Evolutionary conservation across 2,888 invertebrate genomes (phyloP), one percentile per base, ranked within the genome.

Genomic region (Tachina fera): DNA sequence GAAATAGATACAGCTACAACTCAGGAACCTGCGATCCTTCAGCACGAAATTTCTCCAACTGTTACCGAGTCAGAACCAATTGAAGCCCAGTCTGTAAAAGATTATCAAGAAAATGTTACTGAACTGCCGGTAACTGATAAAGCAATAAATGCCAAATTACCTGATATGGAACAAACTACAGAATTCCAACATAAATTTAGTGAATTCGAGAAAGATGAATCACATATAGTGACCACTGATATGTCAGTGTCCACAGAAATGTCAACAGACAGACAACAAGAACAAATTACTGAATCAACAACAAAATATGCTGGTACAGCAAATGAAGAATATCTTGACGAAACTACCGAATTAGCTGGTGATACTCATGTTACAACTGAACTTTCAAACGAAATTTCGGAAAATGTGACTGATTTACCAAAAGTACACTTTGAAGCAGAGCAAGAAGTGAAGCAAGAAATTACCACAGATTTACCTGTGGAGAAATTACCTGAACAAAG

Each of bases 1-100:
- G 63, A 19, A n/a, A 14, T 60, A 11, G 47, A 58, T 76, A 47
- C 71, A 31, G 71, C 22, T 51, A 43, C 60, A 13, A 76, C 76
- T 22, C 3, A 68, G 31, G n/a, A 19, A 39, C 39, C 72, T 1
- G 43, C 14, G 16, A n/a, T 16, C n/a, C 0, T 11, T 60, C 41
- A 41, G 41, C 14, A 60, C 13, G 60, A 61, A 53, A 19, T 16
- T 9, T 74, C 63, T 16, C 63, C 72, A 39, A 39, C 39, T 53
- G 16, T 63, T 63, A 79, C 53, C 9, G 78, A 71, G 39, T 41
- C 45, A 45, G 31, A 56, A 13, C 8, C 41, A 39, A 13, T 16
- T 14, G 58, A 11, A 14, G 16, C 0, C 16, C n/a, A 68, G 31
- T 19, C 60, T 11, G 81, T 60, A 31, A 41, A 67, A 14, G 49